Evolutionary conservation across 2,113 vertebrate genomes (phyloP).

Genomic region (Ia io): DNA sequence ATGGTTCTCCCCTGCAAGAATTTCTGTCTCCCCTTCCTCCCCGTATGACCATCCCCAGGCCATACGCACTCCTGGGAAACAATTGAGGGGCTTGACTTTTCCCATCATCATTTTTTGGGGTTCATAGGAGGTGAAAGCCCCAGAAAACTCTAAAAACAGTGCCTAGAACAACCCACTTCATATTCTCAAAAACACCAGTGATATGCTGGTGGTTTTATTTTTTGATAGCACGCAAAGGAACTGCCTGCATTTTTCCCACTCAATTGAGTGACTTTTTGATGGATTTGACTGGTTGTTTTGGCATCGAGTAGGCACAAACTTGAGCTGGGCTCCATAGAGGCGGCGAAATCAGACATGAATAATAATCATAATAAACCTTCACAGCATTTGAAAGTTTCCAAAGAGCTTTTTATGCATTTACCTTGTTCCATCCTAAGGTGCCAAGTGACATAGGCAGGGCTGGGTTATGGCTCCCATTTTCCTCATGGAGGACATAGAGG

Average conservation of each 20-base stretch:
- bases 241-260: slow-evolving; percentile 56
- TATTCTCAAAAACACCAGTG: slow-evolving; percentile 30
- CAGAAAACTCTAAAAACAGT: slow-evolving; percentile 49
- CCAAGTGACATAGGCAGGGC: background rate
- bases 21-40: background rate
- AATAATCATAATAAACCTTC: slow-evolving; percentile 65
- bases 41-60: background rate
- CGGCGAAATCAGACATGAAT: slow-evolving; percentile 69
- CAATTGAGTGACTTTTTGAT: slow-evolving; percentile 73
- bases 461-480: background rate
- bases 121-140: slow-evolving; percentile 50
- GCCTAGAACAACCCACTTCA: slow-evolving; percentile 38
- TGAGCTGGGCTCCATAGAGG: slow-evolving; percentile 46
- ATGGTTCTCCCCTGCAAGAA: background rate
- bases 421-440: slow-evolving; percentile 25
- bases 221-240: slow-evolving; percentile 37
- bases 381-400: slow-evolving; percentile 46
- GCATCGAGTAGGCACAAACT: slow-evolving; percentile 54
- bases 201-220: slow-evolving; percentile 40
- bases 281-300: slow-evolving; percentile 74
- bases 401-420: slow-evolving; percentile 30
- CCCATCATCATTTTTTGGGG: background rate
- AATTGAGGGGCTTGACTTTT: background rate
- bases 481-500: background rate
- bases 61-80: background rate